A percentile compares a stretch with the other conserved stretches of the same genome.
These are phyloP conservation scores for Pyrocephalus nanus DNA, from an alignment of 2,797 vertebrate species.

Conservation along the genomic window DNA sequence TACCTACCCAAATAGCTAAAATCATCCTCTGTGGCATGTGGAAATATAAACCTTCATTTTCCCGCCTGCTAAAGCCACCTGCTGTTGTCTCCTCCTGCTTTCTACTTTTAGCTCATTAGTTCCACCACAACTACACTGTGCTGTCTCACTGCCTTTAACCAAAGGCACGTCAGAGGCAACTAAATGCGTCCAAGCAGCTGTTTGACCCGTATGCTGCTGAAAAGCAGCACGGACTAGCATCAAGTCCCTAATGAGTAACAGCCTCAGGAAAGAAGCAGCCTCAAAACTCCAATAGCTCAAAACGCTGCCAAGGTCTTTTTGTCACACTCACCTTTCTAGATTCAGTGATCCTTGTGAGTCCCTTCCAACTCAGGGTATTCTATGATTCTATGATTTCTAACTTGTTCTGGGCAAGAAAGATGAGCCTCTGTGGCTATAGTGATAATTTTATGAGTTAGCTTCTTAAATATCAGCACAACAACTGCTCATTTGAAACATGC, in stretches of 20 bases:
- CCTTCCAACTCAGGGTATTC: background rate
- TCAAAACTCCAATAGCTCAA: background rate
- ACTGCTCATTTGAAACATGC: background rate
- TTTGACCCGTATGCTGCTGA: background rate
- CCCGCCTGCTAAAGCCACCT: constrained; percentile 57
- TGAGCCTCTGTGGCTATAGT: background rate
- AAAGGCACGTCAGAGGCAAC: background rate
- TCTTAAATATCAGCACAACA: background rate
- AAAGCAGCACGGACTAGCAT: fast-evolving
- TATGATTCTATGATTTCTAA: background rate
- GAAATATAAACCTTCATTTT: constrained; percentile 52
- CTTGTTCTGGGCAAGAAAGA: background rate
- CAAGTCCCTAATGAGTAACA: background rate
- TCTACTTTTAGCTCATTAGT: constrained; percentile 59
- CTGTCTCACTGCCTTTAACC: background rate
- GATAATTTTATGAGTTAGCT: constrained; percentile 35
- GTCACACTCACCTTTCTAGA: background rate
- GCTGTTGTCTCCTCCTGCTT: constrained; percentile 50
- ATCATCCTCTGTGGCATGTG: constrained; percentile 2
- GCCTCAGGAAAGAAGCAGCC: background rate
- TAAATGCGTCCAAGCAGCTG: constrained; percentile 2
- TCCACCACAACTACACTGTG: background rate
- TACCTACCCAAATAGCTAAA: background rate
- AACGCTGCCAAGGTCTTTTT: background rate
- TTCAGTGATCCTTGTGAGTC: background rate